These are phyloP conservation scores for Parauchenoglanis punctatus DNA, from an alignment of 2,797 vertebrate species.

Conservation along the genomic window DNA sequence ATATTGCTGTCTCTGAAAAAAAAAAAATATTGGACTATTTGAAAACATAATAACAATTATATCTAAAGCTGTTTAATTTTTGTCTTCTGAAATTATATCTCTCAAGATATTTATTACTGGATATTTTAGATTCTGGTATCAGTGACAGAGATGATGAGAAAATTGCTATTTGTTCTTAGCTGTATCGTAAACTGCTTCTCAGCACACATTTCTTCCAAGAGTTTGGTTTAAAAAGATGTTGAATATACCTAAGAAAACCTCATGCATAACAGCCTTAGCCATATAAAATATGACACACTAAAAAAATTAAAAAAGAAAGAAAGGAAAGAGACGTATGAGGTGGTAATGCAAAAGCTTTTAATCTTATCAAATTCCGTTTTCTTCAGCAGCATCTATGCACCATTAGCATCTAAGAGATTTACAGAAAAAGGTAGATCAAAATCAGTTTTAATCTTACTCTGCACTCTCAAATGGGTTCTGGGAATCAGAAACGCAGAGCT, in stretches of 20 bases:
- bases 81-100: not conserved
- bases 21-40: too few species aligned
- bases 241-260: not conserved
- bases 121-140: not conserved
- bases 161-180: not conserved
- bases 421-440: constrained; percentile 41
- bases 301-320: constrained; percentile 22
- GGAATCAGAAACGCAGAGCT: constrained; percentile 37
- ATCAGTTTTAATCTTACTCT: constrained; percentile 55
- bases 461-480: constrained; percentile 48
- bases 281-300: constrained; percentile 27
- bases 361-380: constrained; percentile 52
- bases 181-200: not conserved
- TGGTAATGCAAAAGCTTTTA: constrained; percentile 40
- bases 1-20: not conserved
- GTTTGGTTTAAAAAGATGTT: not conserved
- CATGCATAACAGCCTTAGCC: not conserved
- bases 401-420: constrained; percentile 44
- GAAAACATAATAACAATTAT: not conserved
- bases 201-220: not conserved
- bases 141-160: not conserved
- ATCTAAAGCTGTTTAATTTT: not conserved
- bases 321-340: constrained; percentile 11
- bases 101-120: not conserved
- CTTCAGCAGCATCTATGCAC: constrained; percentile 36